A percentile compares a stretch with the other conserved stretches of the same genome.
Evolutionary conservation across 2,888 invertebrate genomes (phyloP).

Genomic region (Perithous albicinctus): DNA sequence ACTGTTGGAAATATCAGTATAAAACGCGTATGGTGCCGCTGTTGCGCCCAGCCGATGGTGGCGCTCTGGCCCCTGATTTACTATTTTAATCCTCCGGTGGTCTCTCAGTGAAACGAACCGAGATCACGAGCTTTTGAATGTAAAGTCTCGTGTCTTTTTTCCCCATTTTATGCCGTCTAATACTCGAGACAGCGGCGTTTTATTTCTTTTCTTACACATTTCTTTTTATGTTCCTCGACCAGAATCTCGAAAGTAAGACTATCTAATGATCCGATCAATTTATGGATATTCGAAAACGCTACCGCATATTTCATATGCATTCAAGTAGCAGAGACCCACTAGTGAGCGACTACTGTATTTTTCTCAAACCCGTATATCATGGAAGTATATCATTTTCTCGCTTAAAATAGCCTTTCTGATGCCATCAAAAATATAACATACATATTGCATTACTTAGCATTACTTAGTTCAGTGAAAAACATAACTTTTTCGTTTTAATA

Average conservation of each 20-base stretch:
- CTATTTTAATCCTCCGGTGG: constrained; percentile 67
- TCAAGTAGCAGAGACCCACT: neutral
- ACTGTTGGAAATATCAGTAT: constrained; percentile 37
- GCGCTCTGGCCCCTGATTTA: constrained; percentile 26
- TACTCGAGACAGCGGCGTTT: neutral
- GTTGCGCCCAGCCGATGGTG: constrained; percentile 14
- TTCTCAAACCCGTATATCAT: constrained; percentile 5
- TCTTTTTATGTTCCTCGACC: constrained; percentile 13
- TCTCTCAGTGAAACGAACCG: constrained; percentile 33
- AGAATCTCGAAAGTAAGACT: constrained; percentile 2
- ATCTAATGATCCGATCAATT: constrained; percentile 28
- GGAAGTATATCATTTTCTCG: too few species aligned
- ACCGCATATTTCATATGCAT: constrained; percentile 20
- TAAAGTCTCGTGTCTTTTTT: constrained; percentile 20
- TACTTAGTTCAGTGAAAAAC: too few species aligned
- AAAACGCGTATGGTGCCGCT: constrained; percentile 15
- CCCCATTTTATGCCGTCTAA: constrained; percentile 55
- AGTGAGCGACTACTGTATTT: constrained; percentile 1
- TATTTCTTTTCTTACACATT: neutral
- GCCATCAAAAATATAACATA: too few species aligned
- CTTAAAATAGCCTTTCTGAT: too few species aligned
- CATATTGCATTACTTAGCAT: too few species aligned
- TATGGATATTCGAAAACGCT: constrained; percentile 20
- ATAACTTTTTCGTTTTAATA: too few species aligned
- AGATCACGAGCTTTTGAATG: constrained; percentile 33